These are phyloP conservation scores for Acleris sparsana DNA, from an alignment of 2,888 invertebrate genomes.

Conservation along the genomic window DNA sequence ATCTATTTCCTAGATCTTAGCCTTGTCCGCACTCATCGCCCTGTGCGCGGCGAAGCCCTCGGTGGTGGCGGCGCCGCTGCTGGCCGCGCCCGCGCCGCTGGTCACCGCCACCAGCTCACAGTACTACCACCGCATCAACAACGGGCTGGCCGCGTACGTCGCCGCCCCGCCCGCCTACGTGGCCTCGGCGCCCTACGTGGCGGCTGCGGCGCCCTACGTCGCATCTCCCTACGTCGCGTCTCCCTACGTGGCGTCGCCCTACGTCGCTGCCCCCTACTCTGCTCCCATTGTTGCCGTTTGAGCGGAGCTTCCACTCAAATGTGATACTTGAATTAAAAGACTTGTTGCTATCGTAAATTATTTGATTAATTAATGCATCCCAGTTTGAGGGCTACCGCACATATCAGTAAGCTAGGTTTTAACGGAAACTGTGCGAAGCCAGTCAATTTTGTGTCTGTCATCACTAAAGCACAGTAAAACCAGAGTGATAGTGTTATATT, in stretches of 20 bases:
- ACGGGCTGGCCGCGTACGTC: slow-evolving; percentile 74
- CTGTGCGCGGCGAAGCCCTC: slow-evolving; percentile 68
- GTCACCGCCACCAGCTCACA: slow-evolving; percentile 88
- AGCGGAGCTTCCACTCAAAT: neutral
- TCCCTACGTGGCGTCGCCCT: slow-evolving; percentile 49
- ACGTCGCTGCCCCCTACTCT: slow-evolving; percentile 45
- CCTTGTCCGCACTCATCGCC: slow-evolving; percentile 67
- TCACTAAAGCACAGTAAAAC: too few species aligned
- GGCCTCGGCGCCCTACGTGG: slow-evolving; percentile 49
- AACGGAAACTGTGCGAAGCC: too few species aligned
- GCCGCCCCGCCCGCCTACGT: slow-evolving; percentile 56
- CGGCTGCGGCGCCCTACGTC: slow-evolving; percentile 49
- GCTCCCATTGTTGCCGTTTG: slow-evolving; percentile 28
- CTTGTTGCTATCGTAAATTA: neutral
- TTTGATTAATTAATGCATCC: neutral
- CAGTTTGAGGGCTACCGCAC: neutral
- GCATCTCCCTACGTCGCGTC: slow-evolving; percentile 44
- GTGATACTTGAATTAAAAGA: slow-evolving; percentile 13
- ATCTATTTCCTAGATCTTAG: slow-evolving; percentile 54
- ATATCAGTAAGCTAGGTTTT: too few species aligned
- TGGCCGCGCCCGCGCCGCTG: slow-evolving; percentile 66
- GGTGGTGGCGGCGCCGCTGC: slow-evolving; percentile 56
- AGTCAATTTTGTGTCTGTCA: too few species aligned
- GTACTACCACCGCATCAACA: slow-evolving; percentile 86
- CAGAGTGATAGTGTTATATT: too few species aligned